A percentile compares a stretch with the other conserved stretches of the same genome.
phyloP scores from a whole-genome alignment of 2,113 vertebrate genomes.

The Caretta caretta region DNA sequence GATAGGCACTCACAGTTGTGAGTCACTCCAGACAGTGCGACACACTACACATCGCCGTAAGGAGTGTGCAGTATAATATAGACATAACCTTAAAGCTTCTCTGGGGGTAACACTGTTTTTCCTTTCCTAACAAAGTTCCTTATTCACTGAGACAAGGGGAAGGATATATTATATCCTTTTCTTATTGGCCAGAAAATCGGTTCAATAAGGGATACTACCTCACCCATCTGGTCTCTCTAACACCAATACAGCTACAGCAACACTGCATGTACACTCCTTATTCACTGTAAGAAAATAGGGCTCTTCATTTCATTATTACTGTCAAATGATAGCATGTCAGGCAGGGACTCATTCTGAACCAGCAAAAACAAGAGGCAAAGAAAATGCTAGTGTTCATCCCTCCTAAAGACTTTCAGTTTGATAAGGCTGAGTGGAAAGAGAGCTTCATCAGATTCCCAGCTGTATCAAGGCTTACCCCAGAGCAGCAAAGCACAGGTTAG shows the following conservation, averaged over 20 bases:
- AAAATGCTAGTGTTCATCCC: conserved; percentile 59
- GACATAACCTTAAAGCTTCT: too few species aligned
- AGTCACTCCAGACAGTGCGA: too few species aligned
- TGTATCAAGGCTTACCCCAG: conserved; percentile 29
- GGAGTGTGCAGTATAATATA: too few species aligned
- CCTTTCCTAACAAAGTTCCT: too few species aligned
- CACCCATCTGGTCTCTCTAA: too few species aligned
- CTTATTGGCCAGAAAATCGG: neutral
- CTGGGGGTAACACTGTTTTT: too few species aligned
- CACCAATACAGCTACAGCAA: neutral
- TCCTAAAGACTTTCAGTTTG: conserved; percentile 49
- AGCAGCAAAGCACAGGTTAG: conserved; percentile 37
- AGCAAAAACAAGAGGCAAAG: neutral
- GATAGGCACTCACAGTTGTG: too few species aligned
- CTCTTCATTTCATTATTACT: neutral
- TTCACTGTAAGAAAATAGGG: neutral
- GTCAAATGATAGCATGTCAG: neutral
- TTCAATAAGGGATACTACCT: too few species aligned
- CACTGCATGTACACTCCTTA: neutral
- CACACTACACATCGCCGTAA: too few species aligned
- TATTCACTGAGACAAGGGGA: too few species aligned
- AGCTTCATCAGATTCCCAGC: conserved; percentile 28
- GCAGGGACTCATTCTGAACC: conserved; percentile 28
- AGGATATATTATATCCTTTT: neutral
- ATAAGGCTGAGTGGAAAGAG: conserved; percentile 39